These are phyloP conservation scores for Caerostris extrusa DNA, from an alignment of 1,140 invertebrate species.

Conservation along the genomic window DNA sequence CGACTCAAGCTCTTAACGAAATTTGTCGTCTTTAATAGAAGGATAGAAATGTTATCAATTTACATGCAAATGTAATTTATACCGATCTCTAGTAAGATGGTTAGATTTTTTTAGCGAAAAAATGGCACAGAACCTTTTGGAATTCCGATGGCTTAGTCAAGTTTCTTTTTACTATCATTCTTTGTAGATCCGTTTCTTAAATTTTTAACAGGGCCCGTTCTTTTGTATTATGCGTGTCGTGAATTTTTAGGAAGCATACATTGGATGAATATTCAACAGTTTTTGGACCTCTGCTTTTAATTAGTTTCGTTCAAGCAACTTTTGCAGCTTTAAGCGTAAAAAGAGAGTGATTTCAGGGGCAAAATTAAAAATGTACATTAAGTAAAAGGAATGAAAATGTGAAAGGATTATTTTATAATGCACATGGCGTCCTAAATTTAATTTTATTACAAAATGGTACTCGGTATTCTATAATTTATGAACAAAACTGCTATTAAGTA, in stretches of 20 bases:
- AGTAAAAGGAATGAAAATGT: too few species aligned
- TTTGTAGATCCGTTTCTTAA: too few species aligned
- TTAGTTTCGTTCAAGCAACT: too few species aligned
- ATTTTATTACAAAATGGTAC: too few species aligned
- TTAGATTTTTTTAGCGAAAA: background rate
- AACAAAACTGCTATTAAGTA: too few species aligned
- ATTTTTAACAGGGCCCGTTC: background rate
- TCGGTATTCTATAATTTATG: too few species aligned
- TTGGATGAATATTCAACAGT: conserved; percentile 28
- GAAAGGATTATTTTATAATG: too few species aligned
- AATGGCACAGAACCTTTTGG: background rate
- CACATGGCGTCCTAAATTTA: too few species aligned
- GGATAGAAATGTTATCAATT: conserved; percentile 34
- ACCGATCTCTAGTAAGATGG: background rate
- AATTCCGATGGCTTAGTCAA: background rate
- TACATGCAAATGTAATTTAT: conserved; percentile 57
- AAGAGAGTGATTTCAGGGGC: too few species aligned
- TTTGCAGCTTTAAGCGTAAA: too few species aligned
- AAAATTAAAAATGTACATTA: too few species aligned
- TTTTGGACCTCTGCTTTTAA: background rate
- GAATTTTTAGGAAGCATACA: background rate
- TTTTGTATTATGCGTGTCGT: background rate
- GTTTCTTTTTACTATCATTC: background rate
- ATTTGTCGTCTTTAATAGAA: conserved; percentile 2
- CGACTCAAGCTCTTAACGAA: background rate